Conservation (phyloP, 30 jellyfish, hydroid and myxozoan genomes). For the Sanderia malayensis region DNA sequence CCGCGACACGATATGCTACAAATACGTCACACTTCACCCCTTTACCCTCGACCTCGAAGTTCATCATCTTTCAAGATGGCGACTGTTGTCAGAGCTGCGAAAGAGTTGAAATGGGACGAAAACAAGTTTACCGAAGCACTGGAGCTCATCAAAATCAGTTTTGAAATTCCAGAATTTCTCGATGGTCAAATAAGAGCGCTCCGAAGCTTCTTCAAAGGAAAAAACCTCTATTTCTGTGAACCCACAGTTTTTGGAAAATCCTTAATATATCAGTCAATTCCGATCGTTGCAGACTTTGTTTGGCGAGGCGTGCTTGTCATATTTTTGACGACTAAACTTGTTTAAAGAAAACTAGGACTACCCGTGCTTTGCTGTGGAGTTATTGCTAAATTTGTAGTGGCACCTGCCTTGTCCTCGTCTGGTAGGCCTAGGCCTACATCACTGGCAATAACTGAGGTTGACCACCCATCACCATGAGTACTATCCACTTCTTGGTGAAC, state of each 20-base stretch:
- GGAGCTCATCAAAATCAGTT: neutral
- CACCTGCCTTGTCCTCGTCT: no score
- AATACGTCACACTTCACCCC: no score
- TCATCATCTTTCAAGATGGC: neutral
- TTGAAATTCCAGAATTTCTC: constrained; percentile 1
- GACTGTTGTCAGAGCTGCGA: constrained; percentile 6
- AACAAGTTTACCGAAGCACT: constrained; percentile 3
- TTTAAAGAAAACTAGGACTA: no score
- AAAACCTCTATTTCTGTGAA: neutral
- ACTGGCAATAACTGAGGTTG: no score
- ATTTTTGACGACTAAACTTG: no score
- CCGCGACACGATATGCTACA: no score
- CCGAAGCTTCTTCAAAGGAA: neutral
- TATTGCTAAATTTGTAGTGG: no score
- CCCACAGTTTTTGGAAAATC: neutral
- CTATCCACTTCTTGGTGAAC: no score
- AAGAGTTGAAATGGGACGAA: constrained; percentile 3
- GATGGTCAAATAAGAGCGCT: neutral
- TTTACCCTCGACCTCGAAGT: neutral
- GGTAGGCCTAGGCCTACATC: no score
- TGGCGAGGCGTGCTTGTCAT: no score
- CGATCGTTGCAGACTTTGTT: neutral
- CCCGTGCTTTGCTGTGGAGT: no score
- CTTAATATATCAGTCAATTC: neutral
- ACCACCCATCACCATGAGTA: no score